Base-by-base conservation (phyloP, 2,888 invertebrate genomes). In the Pristionchus exspectatus region DNA sequence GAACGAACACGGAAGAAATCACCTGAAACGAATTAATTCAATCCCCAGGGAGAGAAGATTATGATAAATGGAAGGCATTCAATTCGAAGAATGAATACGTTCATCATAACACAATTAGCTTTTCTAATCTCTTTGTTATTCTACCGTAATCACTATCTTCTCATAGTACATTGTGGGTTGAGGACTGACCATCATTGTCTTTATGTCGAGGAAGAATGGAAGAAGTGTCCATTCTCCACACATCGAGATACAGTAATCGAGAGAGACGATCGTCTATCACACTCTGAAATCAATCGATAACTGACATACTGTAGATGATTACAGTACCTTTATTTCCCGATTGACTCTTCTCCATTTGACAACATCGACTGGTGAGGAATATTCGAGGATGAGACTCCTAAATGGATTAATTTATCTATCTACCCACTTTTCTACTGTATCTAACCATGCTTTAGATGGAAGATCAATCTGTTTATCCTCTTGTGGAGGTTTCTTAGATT, bases 241-340 rank as follows among this genome's bases (percentile, higher is more conserved):
- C 88, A 50, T 88, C 88, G n/a, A 88, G 56, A 54, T 88, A 88
- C 88, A 88, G 74, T 88, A 88, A 24, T 33, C 74, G 88, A 72
- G 74, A 88, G 18, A 88, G 54, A 54, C 74, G 72, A 24, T 63
- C 33, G n/a, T 88, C 72, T 18, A 86, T 86, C 16, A 66, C 44
- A 24, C 33, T 38, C 86, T 86, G 86, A 86, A 24, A 86, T 33
- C 10, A 18, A 85, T 85, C 27, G 66, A 56, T 30, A 18, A 59
- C 7, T 83, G 16, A 7, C 24, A 5, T 44, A 86, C 27, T 14
- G 5, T 33, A 44, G 63, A 56, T n/a, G 21, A 12, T 1, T 66
- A 86, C 33, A 2, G 63, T 86, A 86, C 88, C 88, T 88, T 88
- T 7, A 88, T 12, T 12, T 18, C n/a, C 10, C 74, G n/a, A 56